Conservation (phyloP, 2,113 vertebrate genomes). For the Gymnogyps californianus region DNA sequence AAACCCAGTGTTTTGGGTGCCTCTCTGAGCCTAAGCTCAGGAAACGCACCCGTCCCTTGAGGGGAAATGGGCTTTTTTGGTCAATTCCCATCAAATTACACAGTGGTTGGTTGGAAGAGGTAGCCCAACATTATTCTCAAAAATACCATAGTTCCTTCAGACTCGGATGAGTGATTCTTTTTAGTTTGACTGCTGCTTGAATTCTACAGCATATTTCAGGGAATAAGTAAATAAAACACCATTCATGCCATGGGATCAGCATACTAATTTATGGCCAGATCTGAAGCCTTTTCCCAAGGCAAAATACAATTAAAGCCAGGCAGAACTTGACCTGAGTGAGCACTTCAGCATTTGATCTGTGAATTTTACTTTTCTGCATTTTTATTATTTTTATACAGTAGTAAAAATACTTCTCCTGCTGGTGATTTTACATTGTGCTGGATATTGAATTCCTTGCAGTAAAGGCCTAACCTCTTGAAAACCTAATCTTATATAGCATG, state of each 20-base stretch:
- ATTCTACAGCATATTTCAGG: constrained; percentile 29
- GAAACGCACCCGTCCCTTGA: background rate
- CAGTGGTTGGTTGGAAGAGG: background rate
- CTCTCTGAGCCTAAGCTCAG: background rate
- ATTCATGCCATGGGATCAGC: background rate
- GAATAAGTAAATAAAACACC: constrained; percentile 61
- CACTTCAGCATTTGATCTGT: constrained; percentile 30
- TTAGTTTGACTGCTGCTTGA: constrained; percentile 11
- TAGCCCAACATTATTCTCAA: background rate
- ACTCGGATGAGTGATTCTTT: background rate
- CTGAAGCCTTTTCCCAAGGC: constrained; percentile 57
- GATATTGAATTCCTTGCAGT: constrained; percentile 31
- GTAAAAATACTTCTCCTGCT: constrained; percentile 21
- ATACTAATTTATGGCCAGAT: constrained; percentile 44
- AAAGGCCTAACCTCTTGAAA: constrained; percentile 50
- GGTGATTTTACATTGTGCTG: constrained; percentile 22
- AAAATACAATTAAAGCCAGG: constrained; percentile 55
- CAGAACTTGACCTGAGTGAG: constrained; percentile 37
- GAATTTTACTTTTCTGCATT: constrained; percentile 45
- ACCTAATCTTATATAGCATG: background rate
- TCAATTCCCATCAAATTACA: background rate
- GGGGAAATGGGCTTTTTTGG: background rate
- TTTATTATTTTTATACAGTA: constrained; percentile 16
- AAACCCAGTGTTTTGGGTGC: background rate
- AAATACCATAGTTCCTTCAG: background rate